phyloP scores from a whole-genome alignment of 2,113 vertebrate genomes.

The Istiophorus platypterus region DNA sequence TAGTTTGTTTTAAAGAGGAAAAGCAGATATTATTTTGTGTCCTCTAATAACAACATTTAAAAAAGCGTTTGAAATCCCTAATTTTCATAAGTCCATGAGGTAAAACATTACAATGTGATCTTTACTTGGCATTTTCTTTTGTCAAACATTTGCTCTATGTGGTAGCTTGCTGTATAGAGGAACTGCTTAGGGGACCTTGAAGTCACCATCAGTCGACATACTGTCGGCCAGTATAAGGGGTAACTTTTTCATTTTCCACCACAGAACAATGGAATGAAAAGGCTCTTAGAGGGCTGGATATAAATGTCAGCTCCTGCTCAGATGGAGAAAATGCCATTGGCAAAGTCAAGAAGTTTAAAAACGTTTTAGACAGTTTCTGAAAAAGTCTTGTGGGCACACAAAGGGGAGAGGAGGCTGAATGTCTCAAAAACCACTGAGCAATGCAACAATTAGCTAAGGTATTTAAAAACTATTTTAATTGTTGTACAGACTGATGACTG shows the following conservation, averaged over 20 bases:
- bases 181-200: constrained; percentile 57
- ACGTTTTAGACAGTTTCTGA: constrained; percentile 55
- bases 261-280: constrained; percentile 62
- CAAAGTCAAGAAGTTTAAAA: constrained; percentile 67
- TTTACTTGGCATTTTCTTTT: constrained; percentile 65
- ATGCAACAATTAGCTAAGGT: constrained; percentile 5
- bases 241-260: constrained; percentile 50
- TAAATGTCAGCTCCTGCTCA: constrained; percentile 73
- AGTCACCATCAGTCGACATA: constrained; percentile 55
- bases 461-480: constrained; percentile 17
- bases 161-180: constrained; percentile 27
- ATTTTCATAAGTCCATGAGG: constrained; percentile 40
- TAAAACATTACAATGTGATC: constrained; percentile 58
- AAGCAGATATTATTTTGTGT: constrained; percentile 20
- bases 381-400: constrained; percentile 44
- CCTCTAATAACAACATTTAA: constrained; percentile 58
- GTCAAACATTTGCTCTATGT: constrained; percentile 64
- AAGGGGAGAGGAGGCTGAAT: constrained; percentile 14
- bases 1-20: constrained; percentile 11
- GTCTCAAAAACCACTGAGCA: constrained; percentile 28
- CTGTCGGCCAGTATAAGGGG: constrained; percentile 42
- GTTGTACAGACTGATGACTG: not conserved
- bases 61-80: constrained; percentile 51
- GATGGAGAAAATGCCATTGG: constrained; percentile 62
- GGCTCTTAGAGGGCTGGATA: constrained; percentile 56